A percentile compares a stretch with the other conserved stretches of the same genome.
phyloP scores from a whole-genome alignment of 2,113 vertebrate genomes.

The Larimichthys polyactis region DNA sequence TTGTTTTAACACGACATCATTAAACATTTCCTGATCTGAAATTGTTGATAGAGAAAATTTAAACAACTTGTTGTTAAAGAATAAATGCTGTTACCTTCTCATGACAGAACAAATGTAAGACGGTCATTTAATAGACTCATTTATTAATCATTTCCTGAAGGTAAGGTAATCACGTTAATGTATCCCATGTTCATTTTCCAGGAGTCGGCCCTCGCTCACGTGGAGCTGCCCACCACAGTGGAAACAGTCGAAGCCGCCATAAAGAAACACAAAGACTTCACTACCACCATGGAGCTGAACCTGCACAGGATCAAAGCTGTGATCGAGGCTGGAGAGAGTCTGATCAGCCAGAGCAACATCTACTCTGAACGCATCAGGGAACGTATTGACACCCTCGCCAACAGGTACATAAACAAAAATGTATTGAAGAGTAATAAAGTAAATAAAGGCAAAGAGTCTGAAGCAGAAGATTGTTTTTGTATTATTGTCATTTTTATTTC shows the following conservation, averaged over 20 bases:
- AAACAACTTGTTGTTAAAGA: neutral
- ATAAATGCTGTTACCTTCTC: neutral
- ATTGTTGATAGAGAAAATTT: neutral
- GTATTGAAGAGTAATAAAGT: neutral
- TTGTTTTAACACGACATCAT: neutral
- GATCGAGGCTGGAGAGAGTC: constrained; percentile 90
- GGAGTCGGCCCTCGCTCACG: constrained; percentile 87
- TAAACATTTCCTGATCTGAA: neutral
- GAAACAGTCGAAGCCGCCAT: constrained; percentile 87
- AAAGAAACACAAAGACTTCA: constrained; percentile 92
- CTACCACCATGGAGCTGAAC: constrained; percentile 93
- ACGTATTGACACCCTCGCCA: constrained; percentile 84
- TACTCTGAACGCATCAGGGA: constrained; percentile 89
- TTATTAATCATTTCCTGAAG: neutral
- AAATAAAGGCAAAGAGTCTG: neutral
- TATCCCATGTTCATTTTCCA: constrained; percentile 60
- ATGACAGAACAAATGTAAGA: neutral
- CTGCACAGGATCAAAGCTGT: constrained; percentile 89
- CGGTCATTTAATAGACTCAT: neutral
- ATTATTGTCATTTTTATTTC: neutral
- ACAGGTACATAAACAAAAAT: constrained; percentile 79
- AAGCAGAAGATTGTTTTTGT: neutral
- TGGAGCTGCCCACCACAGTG: constrained; percentile 88
- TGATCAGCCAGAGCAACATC: constrained; percentile 90
- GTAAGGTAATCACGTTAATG: neutral